Percentiles rank a stretch among this genome's conserved stretches.
phyloP scores from a whole-genome alignment of 2,113 vertebrate genomes.

The Corythaixoides concolor region DNA sequence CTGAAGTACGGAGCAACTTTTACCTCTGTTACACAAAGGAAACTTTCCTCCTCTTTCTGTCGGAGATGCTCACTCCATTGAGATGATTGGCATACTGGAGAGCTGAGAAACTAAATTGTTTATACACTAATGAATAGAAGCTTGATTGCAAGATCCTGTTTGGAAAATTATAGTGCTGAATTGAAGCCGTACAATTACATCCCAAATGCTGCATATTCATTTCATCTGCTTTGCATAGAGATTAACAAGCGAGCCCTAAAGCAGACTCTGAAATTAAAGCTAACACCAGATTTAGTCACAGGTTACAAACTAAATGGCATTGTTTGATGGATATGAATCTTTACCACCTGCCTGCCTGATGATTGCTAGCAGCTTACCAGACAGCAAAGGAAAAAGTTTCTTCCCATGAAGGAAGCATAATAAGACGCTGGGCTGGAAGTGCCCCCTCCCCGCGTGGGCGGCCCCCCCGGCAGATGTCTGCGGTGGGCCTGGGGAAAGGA shows the following conservation, averaged over 20 bases:
- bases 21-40: constrained; percentile 79
- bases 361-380: constrained; percentile 75
- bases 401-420: constrained; percentile 62
- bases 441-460: background rate
- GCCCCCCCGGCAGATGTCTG: constrained; percentile 36
- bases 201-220: constrained; percentile 99
- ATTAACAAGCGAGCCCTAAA: constrained; percentile 89
- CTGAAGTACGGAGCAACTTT: constrained; percentile 68
- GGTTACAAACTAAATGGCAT: constrained; percentile 83
- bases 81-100: constrained; percentile 98
- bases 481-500: constrained; percentile 3
- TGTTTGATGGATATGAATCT: constrained; percentile 79
- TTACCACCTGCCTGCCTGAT: constrained; percentile 83
- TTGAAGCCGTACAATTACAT: constrained; percentile 99
- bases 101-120: constrained; percentile 98
- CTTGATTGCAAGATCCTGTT: constrained; percentile 99
- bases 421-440: constrained; percentile 50
- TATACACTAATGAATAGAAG: constrained; percentile 99
- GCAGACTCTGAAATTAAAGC: constrained; percentile 87
- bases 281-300: constrained; percentile 90
- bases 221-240: constrained; percentile 93
- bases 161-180: constrained; percentile 98
- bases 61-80: constrained; percentile 82
- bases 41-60: constrained; percentile 89
- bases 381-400: constrained; percentile 66